Percentiles rank a stretch among this genome's conserved stretches.
phyloP scores from a whole-genome alignment of 2,797 vertebrate species.

The Potorous gilbertii region DNA sequence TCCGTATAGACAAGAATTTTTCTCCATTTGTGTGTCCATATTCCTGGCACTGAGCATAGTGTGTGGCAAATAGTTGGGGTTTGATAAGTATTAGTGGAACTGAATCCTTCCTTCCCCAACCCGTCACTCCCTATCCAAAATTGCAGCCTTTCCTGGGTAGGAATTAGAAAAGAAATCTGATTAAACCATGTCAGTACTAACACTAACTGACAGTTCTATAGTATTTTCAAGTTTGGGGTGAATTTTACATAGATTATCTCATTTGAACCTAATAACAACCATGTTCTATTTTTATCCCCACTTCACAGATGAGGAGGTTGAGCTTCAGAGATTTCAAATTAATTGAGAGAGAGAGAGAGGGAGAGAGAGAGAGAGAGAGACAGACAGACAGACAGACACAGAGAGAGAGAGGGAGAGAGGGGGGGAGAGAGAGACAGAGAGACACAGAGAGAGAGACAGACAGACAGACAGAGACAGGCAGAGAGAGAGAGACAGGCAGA shows the following conservation, averaged over 20 bases:
- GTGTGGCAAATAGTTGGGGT: not conserved
- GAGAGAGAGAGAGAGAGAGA: not conserved
- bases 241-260: not conserved
- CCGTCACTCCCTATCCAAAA: no score
- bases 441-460: no score
- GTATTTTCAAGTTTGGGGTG: not conserved
- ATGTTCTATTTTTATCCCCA: not conserved
- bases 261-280: not conserved
- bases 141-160: not conserved
- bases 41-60: not conserved
- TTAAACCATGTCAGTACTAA: not conserved
- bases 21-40: not conserved
- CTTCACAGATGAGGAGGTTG: not conserved
- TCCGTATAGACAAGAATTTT: not conserved
- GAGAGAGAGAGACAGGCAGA: not conserved
- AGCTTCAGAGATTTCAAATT: not conserved
- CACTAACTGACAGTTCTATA: not conserved
- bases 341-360: no score
- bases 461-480: no score
- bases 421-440: not conserved
- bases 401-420: not conserved
- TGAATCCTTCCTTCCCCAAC: not conserved
- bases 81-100: not conserved
- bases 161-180: not conserved
- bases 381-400: fast-evolving